Percentiles rank a stretch among this genome's conserved stretches.
Evolutionary conservation across 2,113 vertebrate genomes (phyloP).

Genomic region (Ageneiosus marmoratus): DNA sequence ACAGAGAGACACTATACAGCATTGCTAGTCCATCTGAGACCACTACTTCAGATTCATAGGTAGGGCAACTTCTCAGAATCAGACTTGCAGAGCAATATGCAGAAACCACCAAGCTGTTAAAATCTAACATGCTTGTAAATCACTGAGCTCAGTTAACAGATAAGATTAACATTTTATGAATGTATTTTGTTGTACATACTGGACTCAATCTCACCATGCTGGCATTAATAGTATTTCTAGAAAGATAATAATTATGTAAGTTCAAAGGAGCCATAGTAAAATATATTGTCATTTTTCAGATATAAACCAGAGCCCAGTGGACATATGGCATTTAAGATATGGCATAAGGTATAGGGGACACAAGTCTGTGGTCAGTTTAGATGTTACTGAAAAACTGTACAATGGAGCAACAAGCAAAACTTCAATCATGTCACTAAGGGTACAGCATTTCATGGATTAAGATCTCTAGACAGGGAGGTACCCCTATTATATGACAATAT

Average conservation of each 20-base stretch:
- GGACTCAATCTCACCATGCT: not conserved
- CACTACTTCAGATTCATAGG: not conserved
- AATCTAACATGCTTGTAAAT: not conserved
- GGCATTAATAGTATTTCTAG: too few species aligned
- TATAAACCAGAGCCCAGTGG: not conserved
- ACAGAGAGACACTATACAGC: constrained; percentile 12
- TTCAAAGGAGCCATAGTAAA: not conserved
- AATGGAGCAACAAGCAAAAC: not conserved
- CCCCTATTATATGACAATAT: not conserved
- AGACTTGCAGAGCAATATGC: not conserved
- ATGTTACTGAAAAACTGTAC: not conserved
- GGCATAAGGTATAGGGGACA: not conserved
- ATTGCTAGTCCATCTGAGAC: not conserved
- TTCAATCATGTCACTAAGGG: not conserved
- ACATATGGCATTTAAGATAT: not conserved
- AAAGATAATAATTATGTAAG: not conserved
- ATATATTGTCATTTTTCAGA: not conserved
- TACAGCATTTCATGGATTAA: not conserved
- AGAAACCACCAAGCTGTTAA: not conserved
- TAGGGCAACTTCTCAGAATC: not conserved
- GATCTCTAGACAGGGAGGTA: not conserved
- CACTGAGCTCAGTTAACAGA: not conserved
- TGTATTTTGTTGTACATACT: not conserved
- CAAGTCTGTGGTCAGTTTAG: not conserved
- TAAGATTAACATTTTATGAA: not conserved